These are phyloP conservation scores for Patella vulgata DNA, from an alignment of 1,140 invertebrate genomes.

Conservation along the genomic window DNA sequence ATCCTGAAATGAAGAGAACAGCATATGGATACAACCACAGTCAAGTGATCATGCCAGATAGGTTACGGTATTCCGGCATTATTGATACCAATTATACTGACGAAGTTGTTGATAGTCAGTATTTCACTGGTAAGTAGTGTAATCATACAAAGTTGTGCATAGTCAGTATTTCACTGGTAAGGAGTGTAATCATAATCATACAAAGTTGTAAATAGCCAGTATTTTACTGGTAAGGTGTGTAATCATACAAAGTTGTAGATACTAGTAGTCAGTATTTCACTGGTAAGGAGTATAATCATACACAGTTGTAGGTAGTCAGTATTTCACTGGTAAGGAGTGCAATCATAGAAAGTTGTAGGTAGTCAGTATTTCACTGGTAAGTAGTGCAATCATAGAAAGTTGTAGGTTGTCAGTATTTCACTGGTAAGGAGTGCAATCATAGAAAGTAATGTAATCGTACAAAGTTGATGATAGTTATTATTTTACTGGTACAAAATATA, in stretches of 20 bases:
- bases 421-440: background rate
- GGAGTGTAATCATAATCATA: background rate
- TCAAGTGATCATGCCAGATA: no score
- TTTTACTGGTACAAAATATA: no score
- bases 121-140: slow-evolving; percentile 4
- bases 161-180: background rate
- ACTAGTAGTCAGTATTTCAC: background rate
- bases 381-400: background rate
- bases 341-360: background rate
- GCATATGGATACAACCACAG: no score
- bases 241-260: background rate
- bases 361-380: background rate
- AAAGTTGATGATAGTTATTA: background rate
- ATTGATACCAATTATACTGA: slow-evolving; percentile 2
- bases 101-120: slow-evolving; percentile 5
- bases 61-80: no score
- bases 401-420: background rate
- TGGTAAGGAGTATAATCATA: background rate
- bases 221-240: background rate
- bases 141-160: no score
- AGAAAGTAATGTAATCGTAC: no score
- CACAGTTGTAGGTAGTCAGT: background rate
- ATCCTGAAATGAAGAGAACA: no score
- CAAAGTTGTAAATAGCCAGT: background rate
- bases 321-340: background rate